phyloP scores from a whole-genome alignment of 1,140 invertebrate species.

The Drosophila sechellia region DNA sequence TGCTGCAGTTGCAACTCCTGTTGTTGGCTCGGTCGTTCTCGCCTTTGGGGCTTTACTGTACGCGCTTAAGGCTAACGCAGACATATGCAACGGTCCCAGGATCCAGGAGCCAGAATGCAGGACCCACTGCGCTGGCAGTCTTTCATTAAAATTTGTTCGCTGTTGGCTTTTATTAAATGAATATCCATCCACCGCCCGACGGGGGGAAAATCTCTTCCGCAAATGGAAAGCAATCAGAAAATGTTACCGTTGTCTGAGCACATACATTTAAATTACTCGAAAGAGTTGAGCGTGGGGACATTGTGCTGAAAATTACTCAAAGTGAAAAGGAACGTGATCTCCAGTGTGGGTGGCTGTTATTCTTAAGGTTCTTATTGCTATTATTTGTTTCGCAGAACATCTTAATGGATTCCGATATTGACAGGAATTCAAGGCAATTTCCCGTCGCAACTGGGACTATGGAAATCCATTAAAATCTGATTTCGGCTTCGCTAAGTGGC shows the following conservation, averaged over 20 bases:
- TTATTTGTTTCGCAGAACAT: neutral
- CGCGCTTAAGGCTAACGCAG: slow-evolving; percentile 40
- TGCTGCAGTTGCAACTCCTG: slow-evolving; percentile 17
- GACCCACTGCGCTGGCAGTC: slow-evolving; percentile 43
- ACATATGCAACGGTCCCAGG: slow-evolving; percentile 39
- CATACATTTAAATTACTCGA: slow-evolving; percentile 48
- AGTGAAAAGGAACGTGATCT: slow-evolving; percentile 27
- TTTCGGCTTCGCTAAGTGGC: neutral
- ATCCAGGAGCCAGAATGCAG: slow-evolving; percentile 21
- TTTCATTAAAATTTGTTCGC: slow-evolving; percentile 78
- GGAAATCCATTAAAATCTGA: neutral
- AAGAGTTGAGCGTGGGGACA: slow-evolving; percentile 38
- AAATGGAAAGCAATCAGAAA: slow-evolving; percentile 64
- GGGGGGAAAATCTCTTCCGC: slow-evolving; percentile 45
- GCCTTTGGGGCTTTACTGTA: slow-evolving; percentile 15
- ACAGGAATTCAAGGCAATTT: slow-evolving; percentile 2
- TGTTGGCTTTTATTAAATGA: slow-evolving; percentile 81
- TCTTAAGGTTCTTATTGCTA: neutral
- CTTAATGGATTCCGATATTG: slow-evolving; percentile 41
- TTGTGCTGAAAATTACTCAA: slow-evolving; percentile 35
- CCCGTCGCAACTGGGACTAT: neutral
- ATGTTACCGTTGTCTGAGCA: slow-evolving; percentile 41
- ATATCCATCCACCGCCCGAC: slow-evolving; percentile 57
- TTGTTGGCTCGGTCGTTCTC: slow-evolving; percentile 19
- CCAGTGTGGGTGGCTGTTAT: neutral